Conservation (phyloP, 2,888 invertebrate genomes). For the Thysanoteuthis rhombus region DNA sequence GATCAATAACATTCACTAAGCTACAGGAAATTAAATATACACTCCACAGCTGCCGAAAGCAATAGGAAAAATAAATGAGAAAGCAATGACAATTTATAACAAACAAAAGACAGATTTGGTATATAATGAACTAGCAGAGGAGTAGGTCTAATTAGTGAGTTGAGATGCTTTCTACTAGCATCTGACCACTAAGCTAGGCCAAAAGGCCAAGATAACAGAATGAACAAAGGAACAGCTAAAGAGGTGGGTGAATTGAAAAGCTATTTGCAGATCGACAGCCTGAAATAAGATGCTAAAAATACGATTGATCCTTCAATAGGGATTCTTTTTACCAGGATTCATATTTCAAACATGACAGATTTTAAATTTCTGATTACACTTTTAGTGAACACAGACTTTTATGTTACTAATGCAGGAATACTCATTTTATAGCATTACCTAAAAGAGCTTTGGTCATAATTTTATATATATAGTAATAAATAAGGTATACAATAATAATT, state of each 20-base stretch:
- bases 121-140: no score
- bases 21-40: constrained; percentile 15
- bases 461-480: no score
- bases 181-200: background rate
- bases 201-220: background rate
- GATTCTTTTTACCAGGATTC: background rate
- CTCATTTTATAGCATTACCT: no score
- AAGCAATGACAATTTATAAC: background rate
- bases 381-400: no score
- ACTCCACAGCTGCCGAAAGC: background rate
- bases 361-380: background rate
- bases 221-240: background rate
- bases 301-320: no score
- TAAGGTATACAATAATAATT: no score
- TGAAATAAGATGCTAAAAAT: no score
- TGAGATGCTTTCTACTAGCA: background rate
- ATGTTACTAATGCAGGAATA: no score
- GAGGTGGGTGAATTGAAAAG: background rate
- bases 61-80: constrained; percentile 32
- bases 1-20: constrained; percentile 13
- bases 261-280: background rate
- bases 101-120: no score
- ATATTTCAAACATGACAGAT: background rate
- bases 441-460: no score
- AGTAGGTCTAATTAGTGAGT: no score